Conservation (phyloP, 2,113 vertebrate species). For the Lamprotornis superbus region DNA sequence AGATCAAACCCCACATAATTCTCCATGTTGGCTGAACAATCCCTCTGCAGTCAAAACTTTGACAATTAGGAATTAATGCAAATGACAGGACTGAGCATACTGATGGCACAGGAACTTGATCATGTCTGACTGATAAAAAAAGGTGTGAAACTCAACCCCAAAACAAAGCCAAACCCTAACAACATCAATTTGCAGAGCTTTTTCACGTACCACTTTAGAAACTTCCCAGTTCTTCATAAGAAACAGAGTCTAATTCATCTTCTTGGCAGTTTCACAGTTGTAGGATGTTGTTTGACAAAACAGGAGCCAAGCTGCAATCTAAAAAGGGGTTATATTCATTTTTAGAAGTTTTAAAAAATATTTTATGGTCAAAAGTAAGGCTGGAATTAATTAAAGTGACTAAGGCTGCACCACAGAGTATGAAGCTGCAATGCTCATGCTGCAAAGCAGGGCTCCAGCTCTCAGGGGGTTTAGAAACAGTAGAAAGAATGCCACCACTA, state of each 20-base stretch:
- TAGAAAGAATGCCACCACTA: background rate
- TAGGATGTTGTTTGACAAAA: background rate
- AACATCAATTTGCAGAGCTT: background rate
- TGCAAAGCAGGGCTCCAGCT: background rate
- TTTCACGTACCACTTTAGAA: background rate
- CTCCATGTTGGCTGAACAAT: background rate
- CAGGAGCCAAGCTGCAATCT: background rate
- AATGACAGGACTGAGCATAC: background rate
- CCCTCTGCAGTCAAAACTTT: background rate
- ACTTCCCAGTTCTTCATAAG: background rate
- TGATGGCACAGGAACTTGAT: background rate
- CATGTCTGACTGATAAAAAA: background rate
- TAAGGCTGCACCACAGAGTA: background rate
- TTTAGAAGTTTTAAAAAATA: conserved; percentile 18
- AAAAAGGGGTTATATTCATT: background rate
- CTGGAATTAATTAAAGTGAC: background rate
- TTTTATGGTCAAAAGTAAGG: background rate
- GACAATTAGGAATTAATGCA: background rate
- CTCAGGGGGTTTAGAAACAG: background rate
- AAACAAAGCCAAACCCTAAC: background rate
- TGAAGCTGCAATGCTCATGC: background rate
- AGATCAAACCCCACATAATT: background rate
- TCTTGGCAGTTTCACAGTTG: background rate
- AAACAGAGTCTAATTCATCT: background rate
- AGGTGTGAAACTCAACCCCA: background rate